Evolutionary conservation across 1,140 invertebrate genomes (phyloP), one percentile per base, ranked within the genome.

Genomic region (Aphidius ervi): DNA sequence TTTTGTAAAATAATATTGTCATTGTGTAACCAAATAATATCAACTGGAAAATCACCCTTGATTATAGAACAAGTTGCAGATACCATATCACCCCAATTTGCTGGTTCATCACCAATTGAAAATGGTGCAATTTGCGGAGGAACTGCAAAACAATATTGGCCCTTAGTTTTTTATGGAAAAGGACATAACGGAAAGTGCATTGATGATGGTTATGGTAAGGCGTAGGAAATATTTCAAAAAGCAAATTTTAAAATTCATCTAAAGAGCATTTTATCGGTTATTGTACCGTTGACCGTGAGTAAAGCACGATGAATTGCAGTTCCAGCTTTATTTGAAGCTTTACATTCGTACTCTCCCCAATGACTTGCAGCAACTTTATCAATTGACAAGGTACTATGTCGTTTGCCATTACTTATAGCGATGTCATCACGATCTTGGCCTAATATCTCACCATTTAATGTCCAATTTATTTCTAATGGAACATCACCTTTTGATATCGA

Each of bases 51-150:
- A 75, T 92, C 90, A 42, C 91, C 91, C 70, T 88, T 89, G 55
- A 87, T 83, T 48, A 93, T 86, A 9, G 88, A 83, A 77, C 91
- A 93, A 65, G 84, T 86, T 41, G 89, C 83, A 46, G 90, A 88
- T 54, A 89, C 87, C 49, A 87, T 84, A 72, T 92, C 89, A 65
- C 89, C 90, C 71, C 87, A 88, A 77, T 91, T 90, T n/a, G 89
- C 84, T 53, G 88, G 86, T 65, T 88, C 87, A 58, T 91, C 88
- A 67, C 87, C 89, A 74, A 89, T 86, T 73, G 86, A 82, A 71
- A 93, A 91, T 56, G 88, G 86, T 67, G 87, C 83, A 80, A 93
- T 88, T 79, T 90, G 86, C 63, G 90, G 90, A 68, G 83, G 81
- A 74, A 91, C 90, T 92, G 42, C 41, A 54, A 54, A 41, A 39